Base-by-base conservation (phyloP, 2,113 vertebrate species). In the Acanthochromis polyacanthus region DNA sequence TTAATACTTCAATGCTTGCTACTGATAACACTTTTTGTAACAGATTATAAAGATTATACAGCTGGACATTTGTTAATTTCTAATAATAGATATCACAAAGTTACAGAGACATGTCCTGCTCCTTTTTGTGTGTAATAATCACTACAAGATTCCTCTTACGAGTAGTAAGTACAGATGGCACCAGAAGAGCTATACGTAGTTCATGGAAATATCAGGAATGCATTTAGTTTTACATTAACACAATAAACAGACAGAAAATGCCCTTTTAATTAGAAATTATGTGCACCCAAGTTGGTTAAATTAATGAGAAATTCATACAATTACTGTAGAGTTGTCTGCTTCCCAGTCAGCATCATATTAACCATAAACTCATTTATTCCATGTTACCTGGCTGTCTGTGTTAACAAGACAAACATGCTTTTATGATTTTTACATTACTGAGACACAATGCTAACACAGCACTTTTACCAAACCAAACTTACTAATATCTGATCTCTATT, bases 181-280 rank as follows among this genome's bases (percentile, higher is more conserved):
- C 53, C 9, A 65, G 10, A 61, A 40, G 53, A 20, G 28, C 36
- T 78, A 80, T 74, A 74, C 80, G 80, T 7, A 60, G 77, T 61
- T 77, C 36, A 68, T 0, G 10, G 5, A 45, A 4, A 61, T 23
- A 43, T 53, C 30, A 73, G 40, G 28, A 1, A 60, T 48, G 5
- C 45, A 52, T 55, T 73, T 81, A 5, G 1, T 52, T 50, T 48
- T 0, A 69, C 25, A 64, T 68, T 3, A 64, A 7, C 8, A 8
- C 25, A 53, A 66, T 45, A 19, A 28, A 58, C 2, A 71, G 58
- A 22, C 17, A 60, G 9, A 46, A 20, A 55, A 59, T 12, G 1
- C 22, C 17, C 7, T 20, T 48, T 68, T 22, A 4, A 45, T 52
- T 50, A 23, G 2, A 58, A 50, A 63, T 19, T 5, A 17, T 15